Evolutionary conservation across 2,888 invertebrate genomes (phyloP), one percentile per base, ranked within the genome.

Genomic region (Gryllus longicercus): DNA sequence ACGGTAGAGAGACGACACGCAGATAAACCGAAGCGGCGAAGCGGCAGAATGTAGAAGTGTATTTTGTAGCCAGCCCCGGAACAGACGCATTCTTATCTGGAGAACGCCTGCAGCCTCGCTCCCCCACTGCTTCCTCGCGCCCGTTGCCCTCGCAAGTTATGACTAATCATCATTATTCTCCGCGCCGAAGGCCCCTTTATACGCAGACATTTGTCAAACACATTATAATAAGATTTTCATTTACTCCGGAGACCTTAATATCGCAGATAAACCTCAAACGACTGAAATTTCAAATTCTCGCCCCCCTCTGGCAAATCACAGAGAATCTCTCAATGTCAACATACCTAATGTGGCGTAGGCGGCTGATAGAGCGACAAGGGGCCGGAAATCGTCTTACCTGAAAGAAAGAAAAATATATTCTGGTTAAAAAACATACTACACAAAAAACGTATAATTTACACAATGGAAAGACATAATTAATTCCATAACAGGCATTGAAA

Each of bases 171-270:
- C 63, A 14, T 63, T 63, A 63, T 63, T 63, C n/a, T 63, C 63
- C 14, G 63, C 63, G 63, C 63, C 63, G 63, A 63, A 63, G 63
- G 63, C 16, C n/a, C 63, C 63, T n/a, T 63, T 63, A n/a, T 63
- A 63, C 14, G 11, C n/a, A n/a, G n/a, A 63, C 63, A 63, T 63
- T 63, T 63, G 63, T 63, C 63, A 63, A 63, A 63, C 63, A 4
- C 63, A 18, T 63, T 14, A 63, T 63, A 63, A 63, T 63, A 63
- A 63, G 63, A 63, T 63, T 63, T 63, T 63, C 63, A 63, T 63
- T 63, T 63, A 63, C 63, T 63, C 63, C 14, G 63, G 63, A 63
- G 63, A 63, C 63, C 63, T 63, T 63, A 63, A 63, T 63, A 63
- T 63, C 63, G 63, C 63, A 63, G 63, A 63, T 63, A 63, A 63